Evolutionary conservation across 2,888 invertebrate genomes (phyloP), one percentile per base, ranked within the genome.

Genomic region (Chloromyia formosa): DNA sequence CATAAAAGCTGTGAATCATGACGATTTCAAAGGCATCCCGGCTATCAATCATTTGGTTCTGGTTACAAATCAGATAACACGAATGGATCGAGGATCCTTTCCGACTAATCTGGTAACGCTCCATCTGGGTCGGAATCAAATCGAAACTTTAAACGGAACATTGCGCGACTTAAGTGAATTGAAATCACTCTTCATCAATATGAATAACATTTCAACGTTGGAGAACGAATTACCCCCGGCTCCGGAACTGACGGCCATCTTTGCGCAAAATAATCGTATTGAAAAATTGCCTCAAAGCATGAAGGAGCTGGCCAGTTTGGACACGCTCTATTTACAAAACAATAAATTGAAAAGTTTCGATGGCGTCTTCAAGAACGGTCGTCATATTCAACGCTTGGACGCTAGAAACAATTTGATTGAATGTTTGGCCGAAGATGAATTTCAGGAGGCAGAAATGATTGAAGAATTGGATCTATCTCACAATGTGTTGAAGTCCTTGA

Each of bases 161-260:
- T 83, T 94, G n/a, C 88, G 90, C 77, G 90, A 92, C 75, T 85
- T 94, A 66, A 89, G 90, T 76, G 89, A 91, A 76, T 85, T 95
- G 76, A 91, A 92, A 80, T 93, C 94, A 90, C 87, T 95, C 64
- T 91, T 94, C 79, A 89, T 94, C 68, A 94, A 94, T 81, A 88
- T 90, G 74, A 95, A 95, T 83, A 89, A 91, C 79, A 86, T 95
- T 75, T 89, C 89, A 75, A 88, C 90, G 35, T 86, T 95, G 79
- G 94, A 94, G 64, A 90, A 90, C 61, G 92, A 95, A 84, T 83
- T 95, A 77, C 94, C 94, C 1, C 87, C 89, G 77, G 88, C 88
- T 81, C 80, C 81, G 79, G 90, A 90, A 81, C 85, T 94, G 27
- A 87, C 87, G 64, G 87, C 93, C 80, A 88, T 95, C 27, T 91